A percentile compares a stretch with the other conserved stretches of the same genome.
Evolutionary conservation across 2,113 vertebrate genomes (phyloP).

Genomic region (Sapajus apella): DNA sequence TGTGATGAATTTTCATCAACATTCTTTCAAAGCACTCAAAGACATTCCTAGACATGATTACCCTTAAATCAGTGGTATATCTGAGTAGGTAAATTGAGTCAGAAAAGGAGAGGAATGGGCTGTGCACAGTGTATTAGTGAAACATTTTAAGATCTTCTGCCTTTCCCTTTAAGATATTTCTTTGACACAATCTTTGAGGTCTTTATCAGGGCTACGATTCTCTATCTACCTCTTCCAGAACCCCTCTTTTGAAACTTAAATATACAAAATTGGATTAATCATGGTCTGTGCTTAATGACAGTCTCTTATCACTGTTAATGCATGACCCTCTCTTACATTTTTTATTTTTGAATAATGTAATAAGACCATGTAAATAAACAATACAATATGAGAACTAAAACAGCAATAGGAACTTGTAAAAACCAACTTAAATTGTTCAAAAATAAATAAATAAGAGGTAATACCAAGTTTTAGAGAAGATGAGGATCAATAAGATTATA

Average conservation of each 20-base stretch:
- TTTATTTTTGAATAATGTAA: constrained; percentile 11
- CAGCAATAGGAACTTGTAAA: not conserved
- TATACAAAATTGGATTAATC: not conserved
- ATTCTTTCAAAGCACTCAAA: not conserved
- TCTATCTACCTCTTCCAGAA: not conserved
- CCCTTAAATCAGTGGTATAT: not conserved
- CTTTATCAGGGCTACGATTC: not conserved
- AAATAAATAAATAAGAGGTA: not conserved
- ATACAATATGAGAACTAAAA: not conserved
- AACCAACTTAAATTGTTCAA: not conserved
- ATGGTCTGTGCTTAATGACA: not conserved
- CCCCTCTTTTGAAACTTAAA: not conserved
- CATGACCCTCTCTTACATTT: not conserved
- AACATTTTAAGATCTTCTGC: not conserved
- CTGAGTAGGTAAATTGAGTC: not conserved
- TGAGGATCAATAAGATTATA: not conserved
- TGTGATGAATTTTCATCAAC: not conserved
- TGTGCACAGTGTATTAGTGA: not conserved
- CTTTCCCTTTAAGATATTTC: not conserved
- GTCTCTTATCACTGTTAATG: not conserved
- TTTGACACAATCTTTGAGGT: not conserved
- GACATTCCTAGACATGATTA: not conserved
- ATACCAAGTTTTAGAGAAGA: not conserved
- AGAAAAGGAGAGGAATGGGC: not conserved
- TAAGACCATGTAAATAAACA: not conserved